phyloP scores from a whole-genome alignment of 2,113 vertebrate genomes.

The Odocoileus virginianus region DNA sequence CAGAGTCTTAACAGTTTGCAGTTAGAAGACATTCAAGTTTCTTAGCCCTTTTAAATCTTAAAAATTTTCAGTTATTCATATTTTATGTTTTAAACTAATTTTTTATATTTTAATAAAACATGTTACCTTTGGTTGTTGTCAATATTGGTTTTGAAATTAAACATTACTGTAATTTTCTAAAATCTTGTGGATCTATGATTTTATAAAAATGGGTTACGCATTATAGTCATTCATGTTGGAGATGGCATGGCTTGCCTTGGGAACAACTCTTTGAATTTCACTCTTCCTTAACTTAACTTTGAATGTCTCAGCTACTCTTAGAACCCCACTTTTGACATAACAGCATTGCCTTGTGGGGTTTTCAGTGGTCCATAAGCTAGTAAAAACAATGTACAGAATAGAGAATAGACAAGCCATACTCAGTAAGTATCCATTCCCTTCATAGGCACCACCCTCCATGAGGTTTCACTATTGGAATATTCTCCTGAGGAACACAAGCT shows the following conservation, averaged over 20 bases:
- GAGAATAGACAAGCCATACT: neutral
- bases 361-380: neutral
- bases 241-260: neutral
- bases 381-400: neutral
- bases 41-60: neutral
- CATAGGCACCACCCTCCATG: fast-evolving
- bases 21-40: neutral
- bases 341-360: neutral
- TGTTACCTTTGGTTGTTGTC: neutral
- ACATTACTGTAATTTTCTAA: neutral
- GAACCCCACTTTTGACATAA: neutral
- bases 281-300: neutral
- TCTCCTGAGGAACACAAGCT: neutral
- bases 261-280: neutral
- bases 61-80: neutral
- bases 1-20: neutral
- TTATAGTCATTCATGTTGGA: neutral
- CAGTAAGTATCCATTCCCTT: neutral
- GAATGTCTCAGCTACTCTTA: neutral
- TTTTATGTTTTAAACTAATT: neutral
- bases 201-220: neutral
- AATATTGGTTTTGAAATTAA: neutral
- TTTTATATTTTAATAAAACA: neutral
- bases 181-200: neutral
- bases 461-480: no score